phyloP scores from a whole-genome alignment of 2,113 vertebrate genomes.

The Pogonocichla stellata region DNA sequence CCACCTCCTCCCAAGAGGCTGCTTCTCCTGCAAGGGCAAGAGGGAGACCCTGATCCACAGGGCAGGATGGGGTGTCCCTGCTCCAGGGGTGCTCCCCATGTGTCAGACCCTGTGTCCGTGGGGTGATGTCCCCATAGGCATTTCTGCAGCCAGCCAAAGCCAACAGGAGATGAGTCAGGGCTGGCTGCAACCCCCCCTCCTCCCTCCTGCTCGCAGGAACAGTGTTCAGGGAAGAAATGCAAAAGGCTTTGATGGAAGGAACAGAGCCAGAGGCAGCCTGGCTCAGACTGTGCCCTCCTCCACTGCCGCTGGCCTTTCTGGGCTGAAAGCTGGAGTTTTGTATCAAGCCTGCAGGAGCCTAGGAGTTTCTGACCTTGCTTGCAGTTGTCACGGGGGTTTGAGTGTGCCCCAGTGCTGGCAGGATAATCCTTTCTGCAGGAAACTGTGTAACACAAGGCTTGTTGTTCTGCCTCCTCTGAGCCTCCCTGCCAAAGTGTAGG shows the following conservation, averaged over 20 bases:
- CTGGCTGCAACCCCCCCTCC: not conserved
- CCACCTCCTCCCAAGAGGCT: not conserved
- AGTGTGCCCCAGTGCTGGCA: not conserved
- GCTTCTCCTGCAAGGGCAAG: not conserved
- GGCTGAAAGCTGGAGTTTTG: not conserved
- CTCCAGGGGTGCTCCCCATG: not conserved
- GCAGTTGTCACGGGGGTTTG: not conserved
- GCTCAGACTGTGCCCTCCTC: not conserved
- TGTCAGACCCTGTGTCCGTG: rapidly evolving
- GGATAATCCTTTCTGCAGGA: not conserved
- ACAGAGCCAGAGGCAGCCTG: not conserved
- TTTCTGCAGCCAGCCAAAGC: not conserved
- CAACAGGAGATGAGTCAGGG: not conserved
- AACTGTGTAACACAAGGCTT: not conserved
- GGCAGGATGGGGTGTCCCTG: not conserved
- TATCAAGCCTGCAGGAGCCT: not conserved
- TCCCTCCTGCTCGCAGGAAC: not conserved
- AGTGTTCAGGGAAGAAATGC: not conserved
- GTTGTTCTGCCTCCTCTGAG: not conserved
- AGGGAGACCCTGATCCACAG: rapidly evolving
- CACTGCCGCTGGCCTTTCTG: not conserved
- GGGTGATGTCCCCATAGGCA: not conserved
- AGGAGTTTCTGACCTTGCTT: not conserved
- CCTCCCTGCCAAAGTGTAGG: not conserved
- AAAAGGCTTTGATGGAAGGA: not conserved